phyloP scores from a whole-genome alignment of 2,888 invertebrate genomes.

The Morpho achilles region DNA sequence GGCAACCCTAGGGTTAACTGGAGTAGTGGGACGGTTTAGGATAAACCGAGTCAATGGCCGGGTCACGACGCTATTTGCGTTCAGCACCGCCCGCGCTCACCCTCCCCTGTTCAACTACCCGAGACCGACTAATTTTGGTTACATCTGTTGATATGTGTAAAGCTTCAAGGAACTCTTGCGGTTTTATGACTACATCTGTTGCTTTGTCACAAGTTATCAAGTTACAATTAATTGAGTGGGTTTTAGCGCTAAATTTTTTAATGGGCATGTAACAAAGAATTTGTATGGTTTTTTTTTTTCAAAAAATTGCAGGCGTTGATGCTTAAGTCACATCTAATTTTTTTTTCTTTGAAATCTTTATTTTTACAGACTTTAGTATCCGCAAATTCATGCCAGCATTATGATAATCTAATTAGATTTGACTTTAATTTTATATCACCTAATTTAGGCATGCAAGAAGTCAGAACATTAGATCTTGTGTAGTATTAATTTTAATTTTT shows the following conservation, averaged over 20 bases:
- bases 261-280: background rate
- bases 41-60: conserved; percentile 78
- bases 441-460: too few species aligned
- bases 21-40: conserved; percentile 79
- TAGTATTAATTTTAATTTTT: too few species aligned
- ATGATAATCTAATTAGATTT: too few species aligned
- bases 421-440: too few species aligned
- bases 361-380: too few species aligned
- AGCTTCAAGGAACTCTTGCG: conserved; percentile 19
- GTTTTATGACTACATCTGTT: conserved; percentile 8
- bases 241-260: background rate
- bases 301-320: too few species aligned
- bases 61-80: conserved; percentile 76
- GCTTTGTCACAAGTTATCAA: conserved; percentile 7
- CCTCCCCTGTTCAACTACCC: conserved; percentile 62
- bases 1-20: conserved; percentile 47
- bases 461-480: too few species aligned
- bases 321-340: too few species aligned
- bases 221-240: conserved; percentile 3
- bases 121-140: conserved; percentile 62
- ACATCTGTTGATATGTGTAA: conserved; percentile 50
- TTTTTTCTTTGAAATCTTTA: too few species aligned
- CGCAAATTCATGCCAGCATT: too few species aligned
- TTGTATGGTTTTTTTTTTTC: too few species aligned
- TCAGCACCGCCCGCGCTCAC: conserved; percentile 48